phyloP scores from a whole-genome alignment of 2,113 vertebrate species.

The Trematocara stigmaticum region DNA sequence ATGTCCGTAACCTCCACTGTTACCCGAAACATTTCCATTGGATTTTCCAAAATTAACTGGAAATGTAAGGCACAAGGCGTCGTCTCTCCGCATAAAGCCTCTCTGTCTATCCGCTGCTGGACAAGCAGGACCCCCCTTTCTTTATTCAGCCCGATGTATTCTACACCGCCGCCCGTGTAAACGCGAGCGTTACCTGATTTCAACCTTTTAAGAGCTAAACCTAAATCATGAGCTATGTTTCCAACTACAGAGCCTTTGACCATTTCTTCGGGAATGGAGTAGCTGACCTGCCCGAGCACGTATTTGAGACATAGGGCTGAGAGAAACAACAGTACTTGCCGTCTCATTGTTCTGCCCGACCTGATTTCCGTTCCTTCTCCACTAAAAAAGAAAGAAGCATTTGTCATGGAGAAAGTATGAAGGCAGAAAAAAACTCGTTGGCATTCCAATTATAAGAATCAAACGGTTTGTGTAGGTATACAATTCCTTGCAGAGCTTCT shows the following conservation, averaged over 20 bases:
- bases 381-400: background rate
- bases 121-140: constrained; percentile 40
- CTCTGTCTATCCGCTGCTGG: constrained; percentile 47
- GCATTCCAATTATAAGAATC: background rate
- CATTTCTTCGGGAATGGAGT: constrained; percentile 51
- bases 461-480: background rate
- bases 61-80: constrained; percentile 53
- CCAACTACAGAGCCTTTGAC: constrained; percentile 36
- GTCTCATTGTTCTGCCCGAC: constrained; percentile 15
- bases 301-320: background rate
- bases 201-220: constrained; percentile 19
- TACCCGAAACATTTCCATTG: constrained; percentile 31
- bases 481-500: background rate
- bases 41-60: constrained; percentile 32
- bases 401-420: background rate
- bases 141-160: constrained; percentile 35
- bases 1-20: constrained; percentile 45
- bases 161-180: constrained; percentile 12
- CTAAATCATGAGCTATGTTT: constrained; percentile 48
- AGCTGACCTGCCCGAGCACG: constrained; percentile 33
- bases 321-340: constrained; percentile 36
- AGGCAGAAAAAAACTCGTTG: fast-evolving
- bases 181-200: constrained; percentile 31
- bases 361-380: background rate
- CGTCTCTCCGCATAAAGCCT: constrained; percentile 43